Evolutionary conservation across 2,888 invertebrate species (phyloP).

Genomic region (Himalopsyche japonica): DNA sequence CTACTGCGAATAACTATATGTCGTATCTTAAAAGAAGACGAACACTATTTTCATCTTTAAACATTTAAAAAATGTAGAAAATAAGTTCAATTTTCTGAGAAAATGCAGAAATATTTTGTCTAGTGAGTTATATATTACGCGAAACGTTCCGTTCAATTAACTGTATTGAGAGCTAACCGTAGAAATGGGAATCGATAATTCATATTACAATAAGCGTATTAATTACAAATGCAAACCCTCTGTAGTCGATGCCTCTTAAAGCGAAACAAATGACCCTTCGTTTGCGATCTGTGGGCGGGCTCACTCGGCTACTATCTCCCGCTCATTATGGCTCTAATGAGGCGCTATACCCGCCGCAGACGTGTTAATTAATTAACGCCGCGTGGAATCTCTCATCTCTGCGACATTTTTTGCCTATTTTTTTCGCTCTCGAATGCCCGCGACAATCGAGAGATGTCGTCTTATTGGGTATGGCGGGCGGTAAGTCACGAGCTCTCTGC

Average conservation of each 20-base stretch:
- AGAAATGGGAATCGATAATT: neutral
- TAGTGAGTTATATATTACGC: too few relatives aligned
- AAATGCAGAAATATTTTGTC: too few relatives aligned
- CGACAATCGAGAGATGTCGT: neutral
- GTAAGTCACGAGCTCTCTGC: neutral
- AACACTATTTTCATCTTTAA: too few relatives aligned
- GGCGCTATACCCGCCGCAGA: slow-evolving; percentile 19
- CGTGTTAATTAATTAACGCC: slow-evolving; percentile 40
- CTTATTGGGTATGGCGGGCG: neutral
- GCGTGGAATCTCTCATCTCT: neutral
- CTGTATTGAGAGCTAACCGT: too few relatives aligned
- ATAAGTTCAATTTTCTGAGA: too few relatives aligned
- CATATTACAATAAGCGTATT: neutral
- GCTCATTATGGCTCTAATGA: slow-evolving; percentile 5
- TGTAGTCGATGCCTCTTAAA: neutral
- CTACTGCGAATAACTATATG: too few relatives aligned
- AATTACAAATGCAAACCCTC: neutral
- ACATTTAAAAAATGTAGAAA: too few relatives aligned
- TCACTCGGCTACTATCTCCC: neutral
- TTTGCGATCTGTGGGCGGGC: neutral
- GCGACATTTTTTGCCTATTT: neutral
- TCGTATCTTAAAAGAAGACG: too few relatives aligned
- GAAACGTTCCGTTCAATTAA: too few relatives aligned
- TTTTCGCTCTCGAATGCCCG: neutral
- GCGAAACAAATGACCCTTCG: neutral